Conservation (phyloP, 2,888 invertebrate species). For the Oligia fasciuncula region DNA sequence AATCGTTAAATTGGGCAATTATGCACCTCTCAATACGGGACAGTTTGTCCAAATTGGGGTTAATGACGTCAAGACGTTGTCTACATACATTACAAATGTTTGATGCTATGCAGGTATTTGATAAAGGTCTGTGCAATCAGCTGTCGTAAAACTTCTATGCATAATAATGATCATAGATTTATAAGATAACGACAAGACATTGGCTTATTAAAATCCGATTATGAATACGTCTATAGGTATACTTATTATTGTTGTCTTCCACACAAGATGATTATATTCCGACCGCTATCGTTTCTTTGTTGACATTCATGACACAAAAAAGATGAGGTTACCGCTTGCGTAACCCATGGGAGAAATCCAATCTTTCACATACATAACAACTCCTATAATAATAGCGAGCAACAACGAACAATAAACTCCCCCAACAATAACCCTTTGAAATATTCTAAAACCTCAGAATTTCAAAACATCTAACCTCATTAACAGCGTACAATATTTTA, state of each 20-base stretch:
- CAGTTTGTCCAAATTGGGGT: not conserved
- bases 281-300: slow-evolving; percentile 27
- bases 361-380: slow-evolving; percentile 18
- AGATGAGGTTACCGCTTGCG: slow-evolving; percentile 39
- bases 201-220: not conserved
- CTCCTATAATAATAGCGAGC: not conserved
- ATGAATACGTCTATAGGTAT: not conserved
- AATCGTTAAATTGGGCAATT: not conserved
- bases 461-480: slow-evolving; percentile 63
- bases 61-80: not conserved
- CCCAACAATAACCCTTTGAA: slow-evolving; percentile 38
- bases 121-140: not conserved
- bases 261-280: slow-evolving; percentile 5
- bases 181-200: not conserved
- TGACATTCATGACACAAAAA: slow-evolving; percentile 44
- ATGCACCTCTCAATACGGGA: not conserved
- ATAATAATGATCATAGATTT: not conserved
- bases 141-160: not conserved
- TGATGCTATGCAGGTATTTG: not conserved
- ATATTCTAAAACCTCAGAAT: slow-evolving; percentile 59
- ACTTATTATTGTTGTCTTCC: not conserved
- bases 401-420: slow-evolving; percentile 8
- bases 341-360: slow-evolving; percentile 35
- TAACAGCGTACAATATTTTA: slow-evolving; percentile 65
- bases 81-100: not conserved